phyloP scores from a whole-genome alignment of 2,113 vertebrate species.

The Orycteropus afer region DNA sequence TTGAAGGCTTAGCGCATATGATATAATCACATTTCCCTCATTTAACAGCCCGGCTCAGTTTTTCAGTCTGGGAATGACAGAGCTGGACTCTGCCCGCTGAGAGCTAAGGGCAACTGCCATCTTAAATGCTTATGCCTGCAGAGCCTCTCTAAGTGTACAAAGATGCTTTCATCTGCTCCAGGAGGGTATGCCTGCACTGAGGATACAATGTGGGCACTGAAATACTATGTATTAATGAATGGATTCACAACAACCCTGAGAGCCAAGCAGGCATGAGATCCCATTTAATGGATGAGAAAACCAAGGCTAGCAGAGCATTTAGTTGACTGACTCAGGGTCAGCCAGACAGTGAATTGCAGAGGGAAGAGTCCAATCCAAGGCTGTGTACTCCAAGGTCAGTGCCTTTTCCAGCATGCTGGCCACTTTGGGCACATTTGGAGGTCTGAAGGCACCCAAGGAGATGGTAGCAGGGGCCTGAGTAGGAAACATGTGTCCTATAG shows the following conservation, averaged over 20 bases:
- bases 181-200: background rate
- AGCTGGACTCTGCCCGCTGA: background rate
- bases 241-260: background rate
- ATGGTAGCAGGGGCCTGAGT: background rate
- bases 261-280: background rate
- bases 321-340: background rate
- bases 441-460: background rate
- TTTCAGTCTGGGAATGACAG: background rate
- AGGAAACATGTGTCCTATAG: background rate
- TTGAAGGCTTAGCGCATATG: background rate
- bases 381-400: background rate
- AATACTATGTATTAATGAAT: background rate
- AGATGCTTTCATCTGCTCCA: background rate
- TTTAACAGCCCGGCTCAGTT: background rate
- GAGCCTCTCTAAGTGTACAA: background rate
- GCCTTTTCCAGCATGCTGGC: background rate
- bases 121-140: background rate
- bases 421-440: background rate
- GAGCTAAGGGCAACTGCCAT: background rate
- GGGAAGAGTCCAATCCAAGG: background rate
- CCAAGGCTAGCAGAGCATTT: background rate
- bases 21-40: accelerated
- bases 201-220: background rate
- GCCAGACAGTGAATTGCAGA: background rate
- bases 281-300: background rate